Evolutionary conservation across 2,888 invertebrate species (phyloP).

Genomic region (Priocnemis perturbator): DNA sequence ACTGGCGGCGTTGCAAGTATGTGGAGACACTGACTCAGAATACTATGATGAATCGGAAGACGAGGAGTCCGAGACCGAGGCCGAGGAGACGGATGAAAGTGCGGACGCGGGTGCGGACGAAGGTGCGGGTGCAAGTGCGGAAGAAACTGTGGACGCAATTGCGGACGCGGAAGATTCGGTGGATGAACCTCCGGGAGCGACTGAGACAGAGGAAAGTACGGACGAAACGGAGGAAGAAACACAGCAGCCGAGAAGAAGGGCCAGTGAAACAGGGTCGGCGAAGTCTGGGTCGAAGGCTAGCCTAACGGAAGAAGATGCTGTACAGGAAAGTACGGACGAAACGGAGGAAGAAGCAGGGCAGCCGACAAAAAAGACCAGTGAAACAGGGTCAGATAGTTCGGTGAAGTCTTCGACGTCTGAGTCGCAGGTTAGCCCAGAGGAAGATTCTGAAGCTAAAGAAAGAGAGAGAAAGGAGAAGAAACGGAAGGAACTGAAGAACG

Average conservation of each 20-base stretch:
- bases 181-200: neutral
- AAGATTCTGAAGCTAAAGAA: constrained; percentile 8
- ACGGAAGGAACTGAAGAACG: constrained; percentile 39
- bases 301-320: neutral
- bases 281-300: constrained; percentile 4
- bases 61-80: too few relatives aligned
- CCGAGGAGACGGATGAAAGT: constrained; percentile 13
- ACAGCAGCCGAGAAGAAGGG: neutral
- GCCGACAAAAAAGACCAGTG: too few relatives aligned
- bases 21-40: too few relatives aligned
- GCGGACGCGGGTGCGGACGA: constrained; percentile 4
- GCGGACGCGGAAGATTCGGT: neutral
- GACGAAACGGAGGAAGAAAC: constrained; percentile 8
- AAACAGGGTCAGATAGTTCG: too few relatives aligned
- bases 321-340: neutral
- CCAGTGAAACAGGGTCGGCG: neutral
- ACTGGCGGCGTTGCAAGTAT: too few relatives aligned
- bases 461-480: constrained; percentile 23
- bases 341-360: constrained; percentile 1
- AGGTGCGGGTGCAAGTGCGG: neutral
- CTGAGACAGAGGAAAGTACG: neutral
- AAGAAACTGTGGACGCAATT: neutral
- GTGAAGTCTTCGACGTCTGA: neutral
- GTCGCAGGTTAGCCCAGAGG: neutral
- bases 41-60: too few relatives aligned